Base-by-base conservation (phyloP, 2,888 invertebrate genomes). In the Pseudolycoriella hygida region DNA sequence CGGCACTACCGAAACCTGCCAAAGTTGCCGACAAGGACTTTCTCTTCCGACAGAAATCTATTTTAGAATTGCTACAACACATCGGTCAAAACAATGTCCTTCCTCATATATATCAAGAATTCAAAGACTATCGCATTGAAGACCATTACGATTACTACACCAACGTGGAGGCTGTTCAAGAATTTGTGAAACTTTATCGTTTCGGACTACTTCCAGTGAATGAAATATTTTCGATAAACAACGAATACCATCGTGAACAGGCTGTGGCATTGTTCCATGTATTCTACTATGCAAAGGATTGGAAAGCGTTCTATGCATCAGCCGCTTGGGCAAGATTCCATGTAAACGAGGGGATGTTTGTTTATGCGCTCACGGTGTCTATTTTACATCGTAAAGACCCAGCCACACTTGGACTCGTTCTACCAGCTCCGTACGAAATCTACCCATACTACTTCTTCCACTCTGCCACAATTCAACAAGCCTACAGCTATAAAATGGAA, bases 201-300 rank as follows among this genome's bases (percentile, higher is more conserved):
- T 65, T 70, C 43, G 69, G 72, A 53, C 37, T 41, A 3, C 47
- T 63, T 48, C 45, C 53, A 25, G 57, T 58, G 15, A 57, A 62
- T 46, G 58, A 59, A 50, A 51, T 57, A 6, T 62, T 60, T 54
- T 53, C 55, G 17, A 50, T 60, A n/a, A 25, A 43, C 8, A 50
- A 60, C 44, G 53, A 58, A 17, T 54, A 57, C 1, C 56, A 57
- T 17, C 58, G 61, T 40, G 53, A 54, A 34, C 76, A 84, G 57
- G 76, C 74, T 11, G 57, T 70, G 3, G 72, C 74, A 4, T 61
- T 84, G 17, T 76, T 76, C 59, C 72, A 77, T 53, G 61, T 80
- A 15, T 68, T 86, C 49, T 72, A 71, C 61, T 75, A 72, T 48
- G 79, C 82, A 51, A 80, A 79, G 60, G 77, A 81, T 58, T 83